Evolutionary conservation across 1,140 invertebrate genomes (phyloP), one percentile per base, ranked within the genome.

Genomic region (Rhynchophorus ferrugineus): DNA sequence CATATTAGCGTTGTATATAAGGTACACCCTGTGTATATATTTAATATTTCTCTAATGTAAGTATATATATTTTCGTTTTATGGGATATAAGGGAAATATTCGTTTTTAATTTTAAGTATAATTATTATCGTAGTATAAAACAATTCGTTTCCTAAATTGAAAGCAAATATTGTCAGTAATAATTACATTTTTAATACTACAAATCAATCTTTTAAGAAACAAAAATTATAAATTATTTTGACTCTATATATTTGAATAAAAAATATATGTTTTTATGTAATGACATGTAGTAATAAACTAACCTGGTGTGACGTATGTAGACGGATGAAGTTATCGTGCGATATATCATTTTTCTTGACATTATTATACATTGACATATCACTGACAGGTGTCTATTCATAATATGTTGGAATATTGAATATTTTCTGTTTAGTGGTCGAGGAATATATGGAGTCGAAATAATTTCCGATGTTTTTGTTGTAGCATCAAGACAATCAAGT

Each of bases 401-500:
- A n/a, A n/a, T n/a, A n/a, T n/a, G n/a, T n/a, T n/a, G n/a, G n/a
- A n/a, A n/a, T n/a, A n/a, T n/a, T n/a, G n/a, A n/a, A n/a, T n/a
- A n/a, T n/a, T n/a, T n/a, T n/a, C n/a, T n/a, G n/a, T n/a, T n/a
- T n/a, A n/a, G n/a, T n/a, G n/a, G n/a, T n/a, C n/a, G n/a, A n/a
- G n/a, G n/a, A 7, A 41, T 20, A 54, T 34, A 29, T 53, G 24
- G 35, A 18, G 35, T 13, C 14, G 44, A 43, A 35, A 43, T 24
- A 37, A 39, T 41, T 45, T 49, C 29, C 13, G 8, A 46, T 18
- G 18, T 42, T 48, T 43, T 47, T 54, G 47, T 52, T 39, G 43
- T 53, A 54, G 45, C 38, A 54, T 46, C 56, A 49, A 60, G 60
- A 62, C 60, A 62, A 62, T 62, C 60, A 62, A 54, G 60, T 62